Conservation (phyloP, 35 echinoderm and acorn worm genomes). For the Anneissia japonica region DNA sequence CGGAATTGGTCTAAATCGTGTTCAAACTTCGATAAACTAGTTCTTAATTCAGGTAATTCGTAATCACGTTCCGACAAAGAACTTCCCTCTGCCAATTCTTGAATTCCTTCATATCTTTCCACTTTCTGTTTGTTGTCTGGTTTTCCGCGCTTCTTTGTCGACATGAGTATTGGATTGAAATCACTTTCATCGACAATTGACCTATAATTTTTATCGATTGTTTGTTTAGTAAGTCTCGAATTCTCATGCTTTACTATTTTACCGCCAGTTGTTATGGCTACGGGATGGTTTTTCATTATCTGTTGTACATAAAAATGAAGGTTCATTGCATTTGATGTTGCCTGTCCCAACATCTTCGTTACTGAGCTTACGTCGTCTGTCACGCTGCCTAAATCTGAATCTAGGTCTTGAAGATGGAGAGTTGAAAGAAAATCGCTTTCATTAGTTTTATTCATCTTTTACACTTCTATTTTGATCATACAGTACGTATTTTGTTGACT, state of each 20-base stretch:
- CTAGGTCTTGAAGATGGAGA: neutral
- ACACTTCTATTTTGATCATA: no score
- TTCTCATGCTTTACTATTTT: no score
- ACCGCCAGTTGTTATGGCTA: no score
- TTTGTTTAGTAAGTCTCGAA: no score
- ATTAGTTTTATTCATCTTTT: no score
- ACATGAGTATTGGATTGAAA: neutral
- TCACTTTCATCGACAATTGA: no score
- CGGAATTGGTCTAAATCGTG: neutral
- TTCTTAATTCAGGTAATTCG: neutral
- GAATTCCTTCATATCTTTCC: neutral
- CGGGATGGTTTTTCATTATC: no score
- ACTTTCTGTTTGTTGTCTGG: neutral
- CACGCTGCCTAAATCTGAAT: neutral
- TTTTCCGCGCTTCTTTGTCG: neutral
- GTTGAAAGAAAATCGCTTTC: neutral
- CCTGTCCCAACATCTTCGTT: neutral
- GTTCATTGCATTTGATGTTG: neutral
- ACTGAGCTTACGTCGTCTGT: neutral
- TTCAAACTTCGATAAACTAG: neutral
- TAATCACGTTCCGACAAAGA: neutral
- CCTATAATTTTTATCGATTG: no score
- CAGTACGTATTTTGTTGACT: no score
- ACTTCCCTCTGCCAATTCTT: neutral
- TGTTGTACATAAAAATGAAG: no score